phyloP scores from a whole-genome alignment of 2,113 vertebrate species.

The Gavia stellata region DNA sequence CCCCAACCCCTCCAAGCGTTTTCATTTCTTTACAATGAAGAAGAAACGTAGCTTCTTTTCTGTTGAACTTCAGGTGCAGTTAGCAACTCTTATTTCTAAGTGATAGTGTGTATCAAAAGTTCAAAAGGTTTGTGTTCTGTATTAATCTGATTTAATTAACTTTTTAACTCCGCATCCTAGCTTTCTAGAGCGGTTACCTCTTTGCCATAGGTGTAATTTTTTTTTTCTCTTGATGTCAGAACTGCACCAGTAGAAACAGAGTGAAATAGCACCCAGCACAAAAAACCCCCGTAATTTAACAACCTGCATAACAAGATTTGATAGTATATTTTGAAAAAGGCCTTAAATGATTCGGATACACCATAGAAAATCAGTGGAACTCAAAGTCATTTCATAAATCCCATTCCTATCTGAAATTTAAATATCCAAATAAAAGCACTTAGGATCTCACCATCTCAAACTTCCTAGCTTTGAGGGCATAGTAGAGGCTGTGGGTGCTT shows the following conservation, averaged over 20 bases:
- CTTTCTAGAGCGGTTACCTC: not conserved
- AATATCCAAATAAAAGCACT: not conserved
- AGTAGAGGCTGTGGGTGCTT: not conserved
- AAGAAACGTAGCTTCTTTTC: not conserved
- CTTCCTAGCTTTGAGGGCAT: not conserved
- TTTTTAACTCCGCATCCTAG: not conserved
- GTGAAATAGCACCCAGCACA: not conserved
- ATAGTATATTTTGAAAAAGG: not conserved
- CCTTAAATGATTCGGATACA: not conserved
- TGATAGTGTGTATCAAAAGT: not conserved
- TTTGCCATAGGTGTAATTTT: not conserved
- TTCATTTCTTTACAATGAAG: not conserved
- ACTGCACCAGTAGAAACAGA: not conserved
- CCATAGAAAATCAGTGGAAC: not conserved
- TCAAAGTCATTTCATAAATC: not conserved
- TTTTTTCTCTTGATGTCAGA: not conserved
- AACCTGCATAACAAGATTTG: not conserved
- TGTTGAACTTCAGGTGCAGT: not conserved
- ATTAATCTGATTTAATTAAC: not conserved
- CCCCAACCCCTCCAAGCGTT: not conserved
- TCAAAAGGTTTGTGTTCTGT: not conserved
- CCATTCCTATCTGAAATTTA: not conserved
- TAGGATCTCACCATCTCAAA: not conserved
- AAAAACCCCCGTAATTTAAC: not conserved
- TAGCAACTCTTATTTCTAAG: not conserved